Percentiles rank a stretch among this genome's conserved stretches.
Conservation (phyloP, 1,140 invertebrate genomes). For the Drosophila grimshawi region DNA sequence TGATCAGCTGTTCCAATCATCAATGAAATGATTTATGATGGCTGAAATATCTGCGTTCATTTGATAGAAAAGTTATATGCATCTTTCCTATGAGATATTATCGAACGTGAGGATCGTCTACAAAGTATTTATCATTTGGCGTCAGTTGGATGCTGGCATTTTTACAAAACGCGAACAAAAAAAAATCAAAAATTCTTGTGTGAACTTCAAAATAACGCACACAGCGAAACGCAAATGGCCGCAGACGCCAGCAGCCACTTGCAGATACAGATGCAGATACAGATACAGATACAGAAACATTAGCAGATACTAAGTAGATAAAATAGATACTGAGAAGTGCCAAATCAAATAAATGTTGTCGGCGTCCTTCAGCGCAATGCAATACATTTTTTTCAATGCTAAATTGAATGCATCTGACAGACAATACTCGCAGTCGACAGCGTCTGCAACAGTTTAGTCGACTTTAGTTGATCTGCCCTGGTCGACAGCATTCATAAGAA, state of each 20-base stretch:
- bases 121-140: conserved; percentile 35
- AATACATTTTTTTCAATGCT: conserved; percentile 76
- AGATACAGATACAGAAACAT: conserved; percentile 9
- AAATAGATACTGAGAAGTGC: conserved; percentile 56
- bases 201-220: conserved; percentile 67
- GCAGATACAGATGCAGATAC: conserved; percentile 23
- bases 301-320: conserved; percentile 13
- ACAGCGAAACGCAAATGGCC: conserved; percentile 20
- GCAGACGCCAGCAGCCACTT: conserved; percentile 45
- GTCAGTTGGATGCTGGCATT: conserved; percentile 39
- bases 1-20: conserved; percentile 5
- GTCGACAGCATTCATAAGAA: conserved; percentile 36
- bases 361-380: conserved; percentile 75
- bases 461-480: conserved; percentile 6
- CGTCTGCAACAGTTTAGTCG: conserved; percentile 5
- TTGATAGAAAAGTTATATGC: not conserved
- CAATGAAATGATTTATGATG: not conserved
- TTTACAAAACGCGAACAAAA: conserved; percentile 45
- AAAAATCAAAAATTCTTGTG: conserved; percentile 51
- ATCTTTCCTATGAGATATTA: conserved; percentile 9
- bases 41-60: not conserved
- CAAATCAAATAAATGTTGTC: conserved; percentile 68
- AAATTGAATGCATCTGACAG: conserved; percentile 50
- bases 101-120: not conserved
- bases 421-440: conserved; percentile 25